Base-by-base conservation (phyloP, 2,888 invertebrate species). In the Lysandra coridon region DNA sequence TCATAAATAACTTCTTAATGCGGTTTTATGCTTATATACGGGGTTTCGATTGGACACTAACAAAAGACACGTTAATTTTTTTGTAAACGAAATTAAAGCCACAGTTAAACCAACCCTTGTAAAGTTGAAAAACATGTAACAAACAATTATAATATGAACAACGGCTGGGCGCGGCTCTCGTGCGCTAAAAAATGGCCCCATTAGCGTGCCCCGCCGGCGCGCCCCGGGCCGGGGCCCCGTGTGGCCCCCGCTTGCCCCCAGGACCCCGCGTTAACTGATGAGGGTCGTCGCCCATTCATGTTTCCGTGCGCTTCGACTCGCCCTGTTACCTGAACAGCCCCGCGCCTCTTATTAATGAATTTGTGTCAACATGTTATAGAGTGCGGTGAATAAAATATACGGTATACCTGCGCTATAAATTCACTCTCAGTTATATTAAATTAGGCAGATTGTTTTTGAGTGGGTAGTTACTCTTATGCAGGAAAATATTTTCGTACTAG, bases 141-240 rank as follows among this genome's bases (percentile, higher is more conserved):
- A 69, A 30, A 30, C 30, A 69, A 69, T 69, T 69, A 69, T 30
- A 64, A 1, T n/a, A 23, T 69, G 7, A 12, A 30, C 69, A 37
- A 49, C 75, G 23, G 75, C 75, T 75, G 75, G 75, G 75, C 30
- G 75, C 75, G 75, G 75, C 75, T 49, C 75, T 75, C 74, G 49
- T 49, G 74, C 74, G 49, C 74, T 75, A 75, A 75, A 75, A 74
- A 75, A 75, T 75, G 23, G 49, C 75, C 75, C 75, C 75, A 75
- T 75, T 75, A 75, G 49, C 23, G 40, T 23, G 44, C 44, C 73
- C 44, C 64, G 23, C 75, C 33, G 69, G 69, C 69, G 69, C 69
- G 69, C 69, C 69, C 64, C 33, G 33, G 69, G 33, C 69, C 23
- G 62, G 6, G 62, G 30, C 64, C 69, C 69, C 57, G 17, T 14